Percentiles rank a stretch among this genome's conserved stretches.
Evolutionary conservation across 2,113 vertebrate species (phyloP).

Genomic region (Scomber japonicus): DNA sequence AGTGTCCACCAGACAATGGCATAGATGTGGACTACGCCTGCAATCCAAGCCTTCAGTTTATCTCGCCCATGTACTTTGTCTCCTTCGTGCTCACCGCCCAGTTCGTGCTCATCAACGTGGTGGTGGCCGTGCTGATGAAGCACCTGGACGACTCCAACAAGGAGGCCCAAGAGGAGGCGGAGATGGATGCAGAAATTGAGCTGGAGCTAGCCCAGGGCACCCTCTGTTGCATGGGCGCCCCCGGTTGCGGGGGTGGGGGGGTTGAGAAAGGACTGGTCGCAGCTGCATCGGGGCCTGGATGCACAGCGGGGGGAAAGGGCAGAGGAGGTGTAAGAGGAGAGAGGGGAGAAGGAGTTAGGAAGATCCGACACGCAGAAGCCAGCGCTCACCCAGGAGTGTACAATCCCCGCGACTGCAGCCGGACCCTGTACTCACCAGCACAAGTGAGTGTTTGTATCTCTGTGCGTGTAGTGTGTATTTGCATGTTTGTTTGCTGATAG

Average conservation of each 20-base stretch:
- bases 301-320: constrained; percentile 21
- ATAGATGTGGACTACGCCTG: constrained; percentile 90
- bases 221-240: constrained; percentile 87
- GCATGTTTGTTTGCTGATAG: constrained; percentile 11
- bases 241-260: constrained; percentile 73
- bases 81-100: constrained; percentile 99
- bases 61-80: constrained; percentile 99
- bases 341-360: constrained; percentile 64
- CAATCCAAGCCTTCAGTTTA: constrained; percentile 93
- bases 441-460: constrained; percentile 86
- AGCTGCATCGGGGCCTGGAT: constrained; percentile 33
- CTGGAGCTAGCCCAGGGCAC: constrained; percentile 93
- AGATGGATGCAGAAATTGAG: constrained; percentile 98
- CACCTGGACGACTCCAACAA: constrained; percentile 99
- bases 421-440: constrained; percentile 90
- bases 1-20: constrained; percentile 89
- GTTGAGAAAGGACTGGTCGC: constrained; percentile 60
- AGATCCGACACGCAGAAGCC: constrained; percentile 57
- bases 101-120: constrained; percentile 99
- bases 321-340: constrained; percentile 60
- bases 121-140: constrained; percentile 99
- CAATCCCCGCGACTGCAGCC: constrained; percentile 72
- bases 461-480: constrained; percentile 1
- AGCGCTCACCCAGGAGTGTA: constrained; percentile 57
- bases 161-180: constrained; percentile 98